Evolutionary conservation across 2,797 vertebrate genomes (phyloP).

Genomic region (Momotus momota): DNA sequence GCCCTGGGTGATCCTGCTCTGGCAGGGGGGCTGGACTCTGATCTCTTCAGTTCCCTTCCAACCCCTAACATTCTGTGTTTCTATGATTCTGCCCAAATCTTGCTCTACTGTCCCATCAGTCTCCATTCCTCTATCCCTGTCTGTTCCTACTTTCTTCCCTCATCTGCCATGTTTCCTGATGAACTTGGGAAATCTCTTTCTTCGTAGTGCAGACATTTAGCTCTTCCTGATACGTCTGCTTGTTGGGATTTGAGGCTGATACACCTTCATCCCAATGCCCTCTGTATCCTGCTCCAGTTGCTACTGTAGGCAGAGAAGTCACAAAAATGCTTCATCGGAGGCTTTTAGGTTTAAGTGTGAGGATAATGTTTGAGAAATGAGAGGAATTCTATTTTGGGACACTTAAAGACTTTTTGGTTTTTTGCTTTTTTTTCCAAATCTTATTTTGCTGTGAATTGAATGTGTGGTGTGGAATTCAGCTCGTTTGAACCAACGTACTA

Average conservation of each 20-base stretch:
- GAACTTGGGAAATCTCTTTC: background rate
- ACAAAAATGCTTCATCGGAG: background rate
- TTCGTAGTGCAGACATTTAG: background rate
- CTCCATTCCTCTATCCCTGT: background rate
- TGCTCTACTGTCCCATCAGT: background rate
- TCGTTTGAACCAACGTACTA: background rate
- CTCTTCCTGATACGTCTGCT: background rate
- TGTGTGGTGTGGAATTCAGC: background rate
- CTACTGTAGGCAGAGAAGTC: background rate
- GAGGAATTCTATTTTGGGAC: background rate
- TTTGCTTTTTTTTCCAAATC: background rate
- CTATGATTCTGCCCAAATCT: background rate
- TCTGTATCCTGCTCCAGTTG: background rate
- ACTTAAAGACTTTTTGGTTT: background rate
- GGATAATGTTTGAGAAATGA: background rate
- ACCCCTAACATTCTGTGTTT: too few relatives aligned
- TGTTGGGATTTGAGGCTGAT: background rate
- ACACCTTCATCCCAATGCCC: background rate
- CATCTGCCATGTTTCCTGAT: background rate
- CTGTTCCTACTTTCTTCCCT: background rate
- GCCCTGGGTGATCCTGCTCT: too few relatives aligned
- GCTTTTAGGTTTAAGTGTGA: background rate
- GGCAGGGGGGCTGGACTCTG: too few relatives aligned
- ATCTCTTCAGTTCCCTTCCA: too few relatives aligned
- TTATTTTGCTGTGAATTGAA: background rate